Evolutionary conservation across 2,113 vertebrate genomes (phyloP), one percentile per base, ranked within the genome.

Genomic region (Setophaga kirtlandii): DNA sequence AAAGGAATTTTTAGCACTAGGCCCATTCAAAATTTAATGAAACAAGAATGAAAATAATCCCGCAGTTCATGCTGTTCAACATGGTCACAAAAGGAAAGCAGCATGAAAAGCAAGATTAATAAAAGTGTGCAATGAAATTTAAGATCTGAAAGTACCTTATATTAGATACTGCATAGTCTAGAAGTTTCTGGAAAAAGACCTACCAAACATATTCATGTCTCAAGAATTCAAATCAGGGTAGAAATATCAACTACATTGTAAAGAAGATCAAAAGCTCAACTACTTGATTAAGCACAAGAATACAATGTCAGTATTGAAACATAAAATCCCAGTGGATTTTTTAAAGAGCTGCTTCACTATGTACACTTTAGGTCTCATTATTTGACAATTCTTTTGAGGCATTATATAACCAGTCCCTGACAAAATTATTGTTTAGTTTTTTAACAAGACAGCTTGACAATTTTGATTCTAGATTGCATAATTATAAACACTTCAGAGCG

Each of bases 161-260:
- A 23, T 74, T 74, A 84, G 44, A 65, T 12, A 19, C 14, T 64
- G 62, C 41, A 64, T 0, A 86, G 31, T 23, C 64, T 50, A 81
- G 83, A 94, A 89, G 6, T 56, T 94, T 94, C 94, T 83, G 49
- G 87, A 60, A 91, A 74, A 60, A 89, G 22, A 78, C 33, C 42
- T 33, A 86, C 2, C 30, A 74, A 91, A 68, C 14, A 63, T 3
- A 12, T n/a, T 50, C 16, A 4, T 21, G 53, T 60, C 59, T 67
- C 73, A 56, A 84, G 47, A 64, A 63, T 69, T 78, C 33, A 60
- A 56, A 53, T 49, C 44, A 58, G 31, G n/a, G 53, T 5, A 82
- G 31, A 94, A 89, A 41, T 27, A 83, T 10, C 27, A 53, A 62
- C 16, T 44, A 44, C 16, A 35, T 4, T 59, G 10, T 74, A 59